Base-by-base conservation (phyloP, 2,797 vertebrate genomes). In the Sebastes minor region DNA sequence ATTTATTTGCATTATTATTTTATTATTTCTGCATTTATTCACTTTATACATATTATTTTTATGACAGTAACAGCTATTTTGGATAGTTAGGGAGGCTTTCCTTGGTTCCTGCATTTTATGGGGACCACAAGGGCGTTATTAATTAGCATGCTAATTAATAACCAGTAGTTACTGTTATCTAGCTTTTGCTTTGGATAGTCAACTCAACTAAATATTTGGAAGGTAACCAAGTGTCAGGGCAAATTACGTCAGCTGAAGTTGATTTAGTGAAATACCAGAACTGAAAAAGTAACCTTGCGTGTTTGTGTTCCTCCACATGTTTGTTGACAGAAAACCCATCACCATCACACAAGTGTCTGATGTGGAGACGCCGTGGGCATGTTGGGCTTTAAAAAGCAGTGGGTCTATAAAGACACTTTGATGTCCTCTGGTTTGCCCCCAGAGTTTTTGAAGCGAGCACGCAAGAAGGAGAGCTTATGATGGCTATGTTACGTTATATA, bases 351-450 rank as follows among this genome's bases (percentile, higher is more conserved):
- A 52, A 62, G 55, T 57, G 77, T 89, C n/a, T 87, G 86, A 81
- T 86, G 81, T 87, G 49, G 42, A 84, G 71, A 46, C 7, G 55
- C 87, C 80, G 77, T 52, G 27, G 74, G 80, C 81, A 76, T 78
- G 63, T 76, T 59, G 65, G 8, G 66, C 79, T 83, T 86, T 62
- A 67, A 64, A 88, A 85, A 82, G 70, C 18, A 79, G 30, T 57
- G 38, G 52, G 73, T 38, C 67, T 66, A 64, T 84, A 73, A 83
- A 86, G 87, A 74, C 77, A 74, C 86, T 89, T 87, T 91, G 83
- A 88, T 86, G 80, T 91, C 74, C 80, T 81, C 64, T 85, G 74
- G 77, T 74, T 88, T 61, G 69, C 89, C 80, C 63, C 71, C 67
- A 27, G 32, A 77, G 53, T 71, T 75, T 25, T 42, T 67, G 13